Conservation (phyloP, 2,797 vertebrate species). For the Phylloscopus collybita region DNA sequence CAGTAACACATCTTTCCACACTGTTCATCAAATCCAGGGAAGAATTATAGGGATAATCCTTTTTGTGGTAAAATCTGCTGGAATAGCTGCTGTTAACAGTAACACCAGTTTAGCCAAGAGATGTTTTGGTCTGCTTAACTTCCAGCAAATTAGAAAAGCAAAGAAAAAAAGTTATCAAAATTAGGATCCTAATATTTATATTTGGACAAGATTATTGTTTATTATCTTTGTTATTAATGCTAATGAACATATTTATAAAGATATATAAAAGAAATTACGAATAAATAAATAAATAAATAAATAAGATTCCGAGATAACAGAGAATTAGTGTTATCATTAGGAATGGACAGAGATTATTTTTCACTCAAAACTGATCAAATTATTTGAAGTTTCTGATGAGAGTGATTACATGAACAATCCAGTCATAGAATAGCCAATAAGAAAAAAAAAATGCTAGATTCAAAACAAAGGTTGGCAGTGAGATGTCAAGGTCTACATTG, state of each 20-base stretch:
- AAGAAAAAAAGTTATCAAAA: neutral
- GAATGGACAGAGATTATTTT: neutral
- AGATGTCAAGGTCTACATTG: neutral
- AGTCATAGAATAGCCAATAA: neutral
- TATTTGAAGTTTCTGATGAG: neutral
- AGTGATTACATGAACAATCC: neutral
- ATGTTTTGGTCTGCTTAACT: neutral
- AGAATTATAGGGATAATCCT: neutral
- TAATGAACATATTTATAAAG: neutral
- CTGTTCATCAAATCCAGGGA: neutral
- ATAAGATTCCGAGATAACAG: neutral
- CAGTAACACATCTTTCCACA: neutral
- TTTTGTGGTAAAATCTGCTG: neutral
- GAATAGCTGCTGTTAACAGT: neutral
- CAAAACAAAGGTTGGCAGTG: neutral
- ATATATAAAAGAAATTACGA: neutral
- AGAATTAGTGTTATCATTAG: neutral
- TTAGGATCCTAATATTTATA: neutral
- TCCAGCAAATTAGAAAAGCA: neutral
- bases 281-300: neutral
- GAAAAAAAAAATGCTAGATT: neutral
- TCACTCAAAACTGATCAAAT: neutral
- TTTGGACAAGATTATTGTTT: neutral
- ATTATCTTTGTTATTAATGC: neutral
- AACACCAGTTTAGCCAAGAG: neutral